A percentile compares a stretch with the other conserved stretches of the same genome.
phyloP scores from a whole-genome alignment of 37 sponge, comb jelly and placozoan genomes.

The Oscarella lobularis region DNA sequence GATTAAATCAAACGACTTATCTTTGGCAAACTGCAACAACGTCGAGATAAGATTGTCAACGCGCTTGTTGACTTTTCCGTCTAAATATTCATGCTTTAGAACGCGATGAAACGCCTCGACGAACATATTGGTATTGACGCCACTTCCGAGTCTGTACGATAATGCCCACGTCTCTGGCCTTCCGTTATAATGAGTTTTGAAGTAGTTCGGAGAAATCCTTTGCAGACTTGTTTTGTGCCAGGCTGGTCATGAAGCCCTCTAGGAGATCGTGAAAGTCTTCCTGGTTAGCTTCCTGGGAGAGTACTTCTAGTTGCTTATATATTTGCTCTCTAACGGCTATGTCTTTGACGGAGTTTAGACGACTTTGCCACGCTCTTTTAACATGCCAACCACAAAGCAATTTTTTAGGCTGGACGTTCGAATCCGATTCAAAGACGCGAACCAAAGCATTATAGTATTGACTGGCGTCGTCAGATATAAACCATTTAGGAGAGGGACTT shows the following conservation, averaged over 20 bases:
- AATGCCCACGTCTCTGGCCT: slow-evolving; percentile 32
- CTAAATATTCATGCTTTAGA: slow-evolving; percentile 30
- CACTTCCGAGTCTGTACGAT: slow-evolving; percentile 22
- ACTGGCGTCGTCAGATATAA: slow-evolving; percentile 41
- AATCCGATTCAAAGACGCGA: slow-evolving; percentile 12
- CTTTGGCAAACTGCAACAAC: slow-evolving; percentile 26
- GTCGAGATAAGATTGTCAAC: slow-evolving; percentile 16
- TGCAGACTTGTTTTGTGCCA: neutral
- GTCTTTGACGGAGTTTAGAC: neutral
- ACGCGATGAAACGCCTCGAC: slow-evolving; percentile 45
- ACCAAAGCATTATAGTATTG: slow-evolving; percentile 42
- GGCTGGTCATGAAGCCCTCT: neutral
- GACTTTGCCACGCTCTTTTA: neutral
- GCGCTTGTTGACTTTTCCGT: slow-evolving; percentile 19
- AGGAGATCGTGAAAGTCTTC: neutral
- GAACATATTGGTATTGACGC: slow-evolving; percentile 41
- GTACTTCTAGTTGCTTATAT: slow-evolving; percentile 18
- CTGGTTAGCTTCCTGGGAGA: slow-evolving; percentile 8
- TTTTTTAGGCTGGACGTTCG: neutral
- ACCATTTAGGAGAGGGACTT: neutral
- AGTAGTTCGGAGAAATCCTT: slow-evolving; percentile 18
- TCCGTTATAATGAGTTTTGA: slow-evolving; percentile 14
- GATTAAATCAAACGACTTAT: slow-evolving; percentile 35
- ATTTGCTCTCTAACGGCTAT: slow-evolving; percentile 5
- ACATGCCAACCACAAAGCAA: neutral